Percentiles rank a stretch among this genome's conserved stretches.
Evolutionary conservation across 1,140 invertebrate genomes (phyloP).

Genomic region (Bombus haemorrhoidalis): DNA sequence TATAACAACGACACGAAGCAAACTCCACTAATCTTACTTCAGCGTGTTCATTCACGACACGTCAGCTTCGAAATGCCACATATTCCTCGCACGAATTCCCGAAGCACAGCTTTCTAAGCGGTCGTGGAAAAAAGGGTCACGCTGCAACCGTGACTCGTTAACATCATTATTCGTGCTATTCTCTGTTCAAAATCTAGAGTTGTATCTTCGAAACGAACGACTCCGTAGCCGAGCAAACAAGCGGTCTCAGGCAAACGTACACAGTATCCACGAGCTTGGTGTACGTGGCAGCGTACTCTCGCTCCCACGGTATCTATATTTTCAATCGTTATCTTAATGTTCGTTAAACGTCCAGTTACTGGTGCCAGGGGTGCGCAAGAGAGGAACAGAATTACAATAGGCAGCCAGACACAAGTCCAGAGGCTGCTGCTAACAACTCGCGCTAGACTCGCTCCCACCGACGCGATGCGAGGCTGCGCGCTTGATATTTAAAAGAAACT

Average conservation of each 20-base stretch:
- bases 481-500: constrained; percentile 40
- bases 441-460: constrained; percentile 19
- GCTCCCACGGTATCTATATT: constrained; percentile 53
- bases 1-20: neutral
- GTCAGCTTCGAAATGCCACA: neutral
- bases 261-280: neutral
- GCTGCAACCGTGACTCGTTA: constrained; percentile 46
- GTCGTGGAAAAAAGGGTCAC: constrained; percentile 9
- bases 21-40: neutral
- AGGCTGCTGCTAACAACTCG: constrained; percentile 9
- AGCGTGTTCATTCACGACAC: neutral
- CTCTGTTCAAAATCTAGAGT: constrained; percentile 17
- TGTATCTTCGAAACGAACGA: constrained; percentile 30
- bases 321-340: constrained; percentile 54
- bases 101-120: neutral
- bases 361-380: neutral
- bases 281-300: constrained; percentile 1
- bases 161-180: constrained; percentile 36
- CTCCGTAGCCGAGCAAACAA: constrained; percentile 29
- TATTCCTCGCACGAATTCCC: neutral
- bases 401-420: constrained; percentile 23
- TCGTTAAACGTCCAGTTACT: constrained; percentile 50
- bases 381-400: constrained; percentile 32
- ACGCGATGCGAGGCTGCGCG: neutral
- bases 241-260: constrained; percentile 18